A percentile compares a stretch with the other conserved stretches of the same genome.
Evolutionary conservation across 2,797 vertebrate genomes (phyloP).

Genomic region (Eutrigla gurnardus): DNA sequence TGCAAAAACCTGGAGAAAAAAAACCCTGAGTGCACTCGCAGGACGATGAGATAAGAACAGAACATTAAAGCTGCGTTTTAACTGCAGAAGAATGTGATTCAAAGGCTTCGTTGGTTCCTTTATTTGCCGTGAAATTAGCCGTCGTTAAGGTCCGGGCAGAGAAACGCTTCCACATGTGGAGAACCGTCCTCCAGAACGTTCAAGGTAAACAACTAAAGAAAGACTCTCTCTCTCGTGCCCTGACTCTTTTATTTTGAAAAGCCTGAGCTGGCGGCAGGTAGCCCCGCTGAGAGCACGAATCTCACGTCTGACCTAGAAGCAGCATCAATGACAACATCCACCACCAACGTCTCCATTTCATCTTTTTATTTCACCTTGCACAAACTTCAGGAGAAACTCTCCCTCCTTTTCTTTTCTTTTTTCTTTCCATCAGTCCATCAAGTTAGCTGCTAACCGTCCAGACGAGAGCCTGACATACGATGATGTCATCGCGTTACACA

Average conservation of each 20-base stretch:
- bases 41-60: conserved; percentile 75
- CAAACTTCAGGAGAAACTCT: conserved; percentile 1
- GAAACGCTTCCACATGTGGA: conserved; percentile 79
- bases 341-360: conserved; percentile 30
- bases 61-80: conserved; percentile 61
- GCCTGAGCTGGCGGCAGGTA: conserved; percentile 34
- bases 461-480: conserved; percentile 28
- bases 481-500: conserved; percentile 27
- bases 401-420: conserved; percentile 11
- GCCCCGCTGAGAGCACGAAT: conserved; percentile 32
- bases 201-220: conserved; percentile 72
- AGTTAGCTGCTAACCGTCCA: conserved; percentile 36
- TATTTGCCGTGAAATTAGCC: conserved; percentile 83
- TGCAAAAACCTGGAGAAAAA: conserved; percentile 47
- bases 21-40: conserved; percentile 39
- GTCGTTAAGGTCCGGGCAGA: conserved; percentile 65
- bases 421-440: too few relatives aligned
- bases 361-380: conserved; percentile 45
- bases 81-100: conserved; percentile 74
- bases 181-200: conserved; percentile 66
- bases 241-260: conserved; percentile 39
- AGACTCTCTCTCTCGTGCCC: conserved; percentile 5
- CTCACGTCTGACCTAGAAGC: conserved; percentile 47
- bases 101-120: conserved; percentile 77
- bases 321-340: conserved; percentile 48